phyloP scores from a whole-genome alignment of 2,113 vertebrate species.

The Gavialis gangeticus region DNA sequence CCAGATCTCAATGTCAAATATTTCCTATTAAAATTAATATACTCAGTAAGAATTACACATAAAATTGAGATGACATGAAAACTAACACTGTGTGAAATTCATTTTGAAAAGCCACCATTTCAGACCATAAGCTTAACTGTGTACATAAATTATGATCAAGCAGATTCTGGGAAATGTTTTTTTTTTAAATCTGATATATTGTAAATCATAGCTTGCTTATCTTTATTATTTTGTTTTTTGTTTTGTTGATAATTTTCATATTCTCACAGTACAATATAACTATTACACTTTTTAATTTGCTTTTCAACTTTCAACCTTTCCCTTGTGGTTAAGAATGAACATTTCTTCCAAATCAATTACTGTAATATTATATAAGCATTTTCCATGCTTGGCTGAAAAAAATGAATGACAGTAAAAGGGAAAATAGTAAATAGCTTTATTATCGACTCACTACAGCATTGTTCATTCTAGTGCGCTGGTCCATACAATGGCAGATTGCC shows the following conservation, averaged over 20 bases:
- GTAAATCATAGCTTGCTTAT: neutral
- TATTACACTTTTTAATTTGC: neutral
- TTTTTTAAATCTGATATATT: neutral
- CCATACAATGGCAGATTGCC: neutral
- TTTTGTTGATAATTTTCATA: neutral
- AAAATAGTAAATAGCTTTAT: neutral
- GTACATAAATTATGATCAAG: neutral
- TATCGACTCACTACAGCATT: neutral
- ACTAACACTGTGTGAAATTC: neutral
- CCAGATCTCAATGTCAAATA: neutral
- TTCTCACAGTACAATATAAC: neutral
- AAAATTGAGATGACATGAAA: neutral
- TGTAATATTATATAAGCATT: neutral
- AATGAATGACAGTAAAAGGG: neutral
- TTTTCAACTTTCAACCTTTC: conserved; percentile 21
- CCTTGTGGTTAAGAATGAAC: neutral
- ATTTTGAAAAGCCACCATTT: neutral
- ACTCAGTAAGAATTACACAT: neutral
- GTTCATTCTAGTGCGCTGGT: neutral
- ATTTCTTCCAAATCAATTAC: neutral
- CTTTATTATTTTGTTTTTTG: neutral
- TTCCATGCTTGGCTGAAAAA: neutral
- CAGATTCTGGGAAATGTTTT: neutral
- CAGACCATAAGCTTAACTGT: neutral
- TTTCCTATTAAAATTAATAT: neutral